Evolutionary conservation across 1,140 invertebrate genomes (phyloP).

Genomic region (Drosophila chauvacae): DNA sequence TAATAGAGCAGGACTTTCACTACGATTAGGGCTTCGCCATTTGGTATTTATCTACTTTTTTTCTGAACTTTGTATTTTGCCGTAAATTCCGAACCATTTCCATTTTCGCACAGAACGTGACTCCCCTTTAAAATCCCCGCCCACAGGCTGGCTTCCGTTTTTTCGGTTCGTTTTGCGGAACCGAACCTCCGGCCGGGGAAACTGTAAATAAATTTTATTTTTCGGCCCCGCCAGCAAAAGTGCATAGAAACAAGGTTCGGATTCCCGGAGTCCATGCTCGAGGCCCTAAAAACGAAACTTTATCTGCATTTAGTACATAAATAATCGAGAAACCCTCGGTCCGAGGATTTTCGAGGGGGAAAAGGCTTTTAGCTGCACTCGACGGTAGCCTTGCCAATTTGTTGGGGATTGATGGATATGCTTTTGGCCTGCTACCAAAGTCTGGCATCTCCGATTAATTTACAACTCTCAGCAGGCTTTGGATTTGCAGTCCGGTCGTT

Average conservation of each 20-base stretch:
- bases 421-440: constrained; percentile 8
- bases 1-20: constrained; percentile 44
- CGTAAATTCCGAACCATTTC: constrained; percentile 66
- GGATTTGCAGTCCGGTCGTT: background rate
- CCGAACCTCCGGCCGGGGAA: constrained; percentile 20
- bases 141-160: constrained; percentile 35
- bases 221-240: constrained; percentile 38
- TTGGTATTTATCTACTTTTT: constrained; percentile 28
- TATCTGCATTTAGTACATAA: constrained; percentile 76
- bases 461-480: constrained; percentile 10
- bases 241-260: constrained; percentile 49
- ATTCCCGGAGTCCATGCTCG: constrained; percentile 6
- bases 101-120: constrained; percentile 68
- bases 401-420: constrained; percentile 26
- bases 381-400: constrained; percentile 31
- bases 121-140: constrained; percentile 29
- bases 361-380: constrained; percentile 65
- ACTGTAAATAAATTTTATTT: constrained; percentile 73
- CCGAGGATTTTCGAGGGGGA: constrained; percentile 6
- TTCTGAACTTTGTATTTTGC: constrained; percentile 34
- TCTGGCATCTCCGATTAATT: constrained; percentile 1
- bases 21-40: constrained; percentile 25
- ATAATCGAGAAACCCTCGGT: constrained; percentile 40
- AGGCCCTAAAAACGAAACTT: constrained; percentile 58
- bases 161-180: constrained; percentile 22